Base-by-base conservation (phyloP, 2,113 vertebrate species). In the Collichthys lucidus region DNA sequence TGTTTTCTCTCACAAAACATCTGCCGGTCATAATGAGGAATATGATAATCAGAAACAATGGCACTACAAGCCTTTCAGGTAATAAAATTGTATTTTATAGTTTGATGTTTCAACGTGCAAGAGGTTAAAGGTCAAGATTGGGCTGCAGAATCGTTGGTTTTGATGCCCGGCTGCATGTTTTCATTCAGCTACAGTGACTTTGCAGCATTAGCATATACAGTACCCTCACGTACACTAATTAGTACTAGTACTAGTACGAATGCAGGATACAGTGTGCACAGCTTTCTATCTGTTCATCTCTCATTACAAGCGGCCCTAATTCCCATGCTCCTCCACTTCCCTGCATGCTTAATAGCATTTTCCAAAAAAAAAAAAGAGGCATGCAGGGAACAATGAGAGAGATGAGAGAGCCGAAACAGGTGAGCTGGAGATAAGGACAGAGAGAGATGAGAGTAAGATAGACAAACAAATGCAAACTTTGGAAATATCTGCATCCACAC, bases 1-100 rank as follows among this genome's bases (percentile, higher is more conserved):
- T 77, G 76, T 88, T 83, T 89, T 80, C 79, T 16, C 72, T 72
- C 62, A 81, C 78, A 74, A 85, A 91, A 89, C 91, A 90, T 89
- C 90, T 86, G 82, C 84, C 1, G 50, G 44, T 83, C 73, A 50
- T 86, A 89, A 89, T 86, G 84, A 87, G 80, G 61, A 81, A 76
- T 64, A 67, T 71, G 76, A 83, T 85, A 83, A 90, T 89, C 61
- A 79, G 40, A 79, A 56, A 74, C n/a, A 24, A 7, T 26, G 60
- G 9, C 29, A 61, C 56, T 46, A 69, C 24, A 6, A 64, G 11
- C 2, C 0, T 22, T 26, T 31, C 72, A 17, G 16, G 26, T 53
- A 53, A 9, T 10, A 0, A 53, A 61, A 24, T 14, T 75, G 73
- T 57, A 46, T 61, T 75, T 75, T 1, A 11, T 46, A 17, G 10